These are phyloP conservation scores for Ectemnius continuus DNA, from an alignment of 2,888 invertebrate species.

Conservation along the genomic window DNA sequence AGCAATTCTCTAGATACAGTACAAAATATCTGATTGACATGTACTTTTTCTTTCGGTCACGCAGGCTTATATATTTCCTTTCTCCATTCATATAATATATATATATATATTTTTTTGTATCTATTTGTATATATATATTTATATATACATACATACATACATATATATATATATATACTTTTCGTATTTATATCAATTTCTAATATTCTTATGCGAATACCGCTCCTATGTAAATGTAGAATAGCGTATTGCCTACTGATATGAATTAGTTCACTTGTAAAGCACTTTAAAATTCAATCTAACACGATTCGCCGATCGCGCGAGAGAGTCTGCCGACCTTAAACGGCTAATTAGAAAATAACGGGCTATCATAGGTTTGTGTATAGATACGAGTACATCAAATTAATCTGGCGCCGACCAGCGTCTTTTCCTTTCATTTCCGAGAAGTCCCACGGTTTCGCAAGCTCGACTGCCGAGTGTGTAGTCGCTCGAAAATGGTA, in stretches of 20 bases:
- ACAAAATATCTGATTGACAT: constrained; percentile 74
- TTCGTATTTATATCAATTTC: constrained; percentile 56
- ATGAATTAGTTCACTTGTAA: constrained; percentile 77
- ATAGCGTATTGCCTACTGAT: constrained; percentile 75
- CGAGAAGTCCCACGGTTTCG: constrained; percentile 3
- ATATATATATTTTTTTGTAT: constrained; percentile 21
- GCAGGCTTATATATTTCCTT: constrained; percentile 40
- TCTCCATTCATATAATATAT: constrained; percentile 6
- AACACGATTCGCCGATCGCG: constrained; percentile 55
- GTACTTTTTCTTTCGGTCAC: constrained; percentile 46
- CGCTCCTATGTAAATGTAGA: constrained; percentile 49
- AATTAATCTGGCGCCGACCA: constrained; percentile 23
- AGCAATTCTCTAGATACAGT: constrained; percentile 62
- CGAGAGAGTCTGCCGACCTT: constrained; percentile 39
- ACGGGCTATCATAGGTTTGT: constrained; percentile 28
- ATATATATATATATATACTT: constrained; percentile 49
- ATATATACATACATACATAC: constrained; percentile 50
- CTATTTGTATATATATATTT: constrained; percentile 43
- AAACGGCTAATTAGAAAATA: constrained; percentile 48
- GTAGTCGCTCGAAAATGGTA: no score
- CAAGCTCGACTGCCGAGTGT: constrained; percentile 1
- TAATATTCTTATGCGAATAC: constrained; percentile 57
- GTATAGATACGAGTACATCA: constrained; percentile 26
- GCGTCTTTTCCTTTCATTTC: constrained; percentile 21
- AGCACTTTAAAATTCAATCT: constrained; percentile 77